Evolutionary conservation across 2,888 invertebrate genomes (phyloP).

Genomic region (Patella ulyssiponensis): DNA sequence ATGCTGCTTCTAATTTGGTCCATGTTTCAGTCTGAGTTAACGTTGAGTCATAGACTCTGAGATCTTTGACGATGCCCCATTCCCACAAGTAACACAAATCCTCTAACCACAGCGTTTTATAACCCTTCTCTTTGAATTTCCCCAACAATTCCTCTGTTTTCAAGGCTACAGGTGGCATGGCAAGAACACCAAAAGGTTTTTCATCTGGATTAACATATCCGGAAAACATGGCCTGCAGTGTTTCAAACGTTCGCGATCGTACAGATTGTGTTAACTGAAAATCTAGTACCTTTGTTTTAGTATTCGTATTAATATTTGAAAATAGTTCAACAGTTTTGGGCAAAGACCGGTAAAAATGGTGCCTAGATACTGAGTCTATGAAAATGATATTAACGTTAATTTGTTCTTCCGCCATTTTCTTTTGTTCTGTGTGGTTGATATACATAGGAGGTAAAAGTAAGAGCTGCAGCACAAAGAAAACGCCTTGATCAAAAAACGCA

Average conservation of each 20-base stretch:
- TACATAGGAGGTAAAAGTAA: too few relatives aligned
- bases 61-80: conserved; percentile 61
- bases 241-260: conserved; percentile 59
- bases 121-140: conserved; percentile 44
- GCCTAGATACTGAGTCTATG: conserved; percentile 58
- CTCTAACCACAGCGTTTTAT: conserved; percentile 57
- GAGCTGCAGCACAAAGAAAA: too few relatives aligned
- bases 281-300: conserved; percentile 45
- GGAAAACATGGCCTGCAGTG: conserved; percentile 52
- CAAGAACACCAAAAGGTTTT: conserved; percentile 51
- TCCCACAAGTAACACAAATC: conserved; percentile 62
- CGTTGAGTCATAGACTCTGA: conserved; percentile 48
- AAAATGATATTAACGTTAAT: conserved; percentile 58
- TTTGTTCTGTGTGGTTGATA: not conserved
- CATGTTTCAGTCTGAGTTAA: conserved; percentile 40
- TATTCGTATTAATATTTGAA: conserved; percentile 29
- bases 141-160: conserved; percentile 40
- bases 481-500: too few relatives aligned
- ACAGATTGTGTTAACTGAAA: conserved; percentile 59
- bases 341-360: conserved; percentile 59
- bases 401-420: not conserved
- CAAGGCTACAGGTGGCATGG: conserved; percentile 48
- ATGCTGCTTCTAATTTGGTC: conserved; percentile 40
- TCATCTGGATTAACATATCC: conserved; percentile 52
- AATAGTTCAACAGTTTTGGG: conserved; percentile 47